Conservation (phyloP, 2,113 vertebrate genomes). For the Sporophila hypoxantha region DNA sequence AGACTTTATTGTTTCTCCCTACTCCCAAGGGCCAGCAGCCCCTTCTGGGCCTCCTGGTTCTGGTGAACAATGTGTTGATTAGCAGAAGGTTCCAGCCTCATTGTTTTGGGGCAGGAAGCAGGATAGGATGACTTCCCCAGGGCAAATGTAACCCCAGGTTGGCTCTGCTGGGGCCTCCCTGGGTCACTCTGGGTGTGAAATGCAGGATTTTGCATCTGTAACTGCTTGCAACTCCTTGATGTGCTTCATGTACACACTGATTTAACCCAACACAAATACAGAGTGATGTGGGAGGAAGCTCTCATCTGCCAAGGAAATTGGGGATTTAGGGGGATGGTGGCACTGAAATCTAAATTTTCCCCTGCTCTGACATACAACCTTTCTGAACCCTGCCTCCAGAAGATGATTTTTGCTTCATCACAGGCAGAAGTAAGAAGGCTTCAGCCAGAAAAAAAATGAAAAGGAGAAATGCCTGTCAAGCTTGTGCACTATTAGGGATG, state of each 20-base stretch:
- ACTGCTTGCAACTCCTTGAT: neutral
- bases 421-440: neutral
- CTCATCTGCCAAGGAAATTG: neutral
- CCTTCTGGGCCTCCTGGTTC: neutral
- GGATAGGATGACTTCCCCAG: neutral
- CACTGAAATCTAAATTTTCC: neutral
- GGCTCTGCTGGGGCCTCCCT: neutral
- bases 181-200: neutral
- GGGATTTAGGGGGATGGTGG: neutral
- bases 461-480: neutral
- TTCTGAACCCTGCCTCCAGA: neutral
- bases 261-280: neutral
- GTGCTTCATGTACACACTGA: neutral
- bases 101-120: neutral
- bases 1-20: neutral
- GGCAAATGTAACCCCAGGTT: neutral
- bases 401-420: neutral
- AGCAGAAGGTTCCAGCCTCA: neutral
- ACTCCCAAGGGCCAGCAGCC: neutral
- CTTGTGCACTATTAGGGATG: neutral
- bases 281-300: neutral
- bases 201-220: neutral
- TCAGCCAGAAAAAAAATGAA: neutral
- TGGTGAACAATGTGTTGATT: neutral
- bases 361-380: neutral